Evolutionary conservation across 1,140 invertebrate species (phyloP).

Genomic region (Pseudomyrmex pallidus): DNA sequence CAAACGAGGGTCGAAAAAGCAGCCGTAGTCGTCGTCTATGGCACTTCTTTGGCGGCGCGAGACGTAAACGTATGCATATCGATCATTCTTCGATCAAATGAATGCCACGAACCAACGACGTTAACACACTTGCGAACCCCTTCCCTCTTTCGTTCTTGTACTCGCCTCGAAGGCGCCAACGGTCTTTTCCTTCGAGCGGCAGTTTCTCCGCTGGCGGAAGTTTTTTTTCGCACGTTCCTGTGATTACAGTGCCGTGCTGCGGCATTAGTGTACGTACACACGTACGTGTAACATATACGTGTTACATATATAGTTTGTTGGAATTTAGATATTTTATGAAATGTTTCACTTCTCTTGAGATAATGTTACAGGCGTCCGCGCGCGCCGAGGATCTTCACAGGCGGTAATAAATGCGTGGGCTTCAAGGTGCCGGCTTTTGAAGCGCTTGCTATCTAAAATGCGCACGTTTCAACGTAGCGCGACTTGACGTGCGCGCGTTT

Average conservation of each 20-base stretch:
- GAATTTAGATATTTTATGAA: background rate
- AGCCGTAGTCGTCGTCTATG: constrained; percentile 56
- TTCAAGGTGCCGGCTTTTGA: constrained; percentile 20
- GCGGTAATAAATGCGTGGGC: constrained; percentile 6
- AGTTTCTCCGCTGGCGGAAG: background rate
- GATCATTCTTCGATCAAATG: constrained; percentile 79
- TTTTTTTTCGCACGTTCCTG: background rate
- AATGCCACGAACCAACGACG: constrained; percentile 72
- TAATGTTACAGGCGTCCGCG: background rate
- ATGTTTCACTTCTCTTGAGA: background rate
- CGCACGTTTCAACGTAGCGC: constrained; percentile 49
- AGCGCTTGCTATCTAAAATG: constrained; percentile 42
- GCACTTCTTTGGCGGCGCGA: constrained; percentile 37
- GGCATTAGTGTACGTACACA: no score
- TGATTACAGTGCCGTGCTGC: no score
- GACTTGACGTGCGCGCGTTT: constrained; percentile 56
- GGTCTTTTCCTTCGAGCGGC: constrained; percentile 65
- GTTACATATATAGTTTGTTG: background rate
- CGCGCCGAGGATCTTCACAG: background rate
- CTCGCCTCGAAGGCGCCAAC: constrained; percentile 72
- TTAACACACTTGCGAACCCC: constrained; percentile 68
- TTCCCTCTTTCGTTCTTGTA: constrained; percentile 47
- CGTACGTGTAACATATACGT: background rate
- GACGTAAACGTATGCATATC: constrained; percentile 80
- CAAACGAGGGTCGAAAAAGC: constrained; percentile 81